A percentile compares a stretch with the other conserved stretches of the same genome.
Conservation (phyloP, 64 coral and sea anemone species). For the Acropora tenuis region DNA sequence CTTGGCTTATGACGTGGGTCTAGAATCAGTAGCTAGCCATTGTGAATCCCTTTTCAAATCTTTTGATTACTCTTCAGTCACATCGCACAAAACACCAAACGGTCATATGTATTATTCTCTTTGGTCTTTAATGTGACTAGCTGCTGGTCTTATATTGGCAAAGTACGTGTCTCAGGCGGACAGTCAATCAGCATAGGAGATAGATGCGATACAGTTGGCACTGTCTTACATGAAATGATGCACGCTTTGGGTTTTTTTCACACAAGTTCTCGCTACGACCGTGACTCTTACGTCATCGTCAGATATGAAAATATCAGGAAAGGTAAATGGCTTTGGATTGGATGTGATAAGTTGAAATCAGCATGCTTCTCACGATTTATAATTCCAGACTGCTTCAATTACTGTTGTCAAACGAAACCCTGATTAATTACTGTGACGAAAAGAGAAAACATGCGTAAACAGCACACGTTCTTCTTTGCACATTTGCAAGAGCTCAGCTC, state of each 20-base stretch:
- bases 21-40: no score
- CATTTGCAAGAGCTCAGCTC: no score
- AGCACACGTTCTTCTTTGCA: no score
- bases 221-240: slow-evolving; percentile 84
- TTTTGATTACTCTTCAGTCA: not conserved
- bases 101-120: not conserved
- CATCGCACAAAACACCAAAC: not conserved
- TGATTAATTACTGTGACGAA: no score
- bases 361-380: no score
- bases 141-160: slow-evolving; percentile 90
- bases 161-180: not conserved
- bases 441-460: no score
- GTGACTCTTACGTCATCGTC: slow-evolving; percentile 88
- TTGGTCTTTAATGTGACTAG: slow-evolving; percentile 1
- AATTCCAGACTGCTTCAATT: no score
- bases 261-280: slow-evolving; percentile 88
- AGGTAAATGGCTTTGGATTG: slow-evolving; percentile 22
- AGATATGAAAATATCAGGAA: slow-evolving; percentile 58
- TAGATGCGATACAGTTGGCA: slow-evolving; percentile 52
- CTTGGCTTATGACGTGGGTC: no score
- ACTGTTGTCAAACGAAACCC: no score
- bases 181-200: slow-evolving; percentile 80
- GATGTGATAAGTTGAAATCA: not conserved
- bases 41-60: no score
- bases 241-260: slow-evolving; percentile 96